phyloP scores from a whole-genome alignment of 2,888 invertebrate genomes.

The Drosophila picticornis region DNA sequence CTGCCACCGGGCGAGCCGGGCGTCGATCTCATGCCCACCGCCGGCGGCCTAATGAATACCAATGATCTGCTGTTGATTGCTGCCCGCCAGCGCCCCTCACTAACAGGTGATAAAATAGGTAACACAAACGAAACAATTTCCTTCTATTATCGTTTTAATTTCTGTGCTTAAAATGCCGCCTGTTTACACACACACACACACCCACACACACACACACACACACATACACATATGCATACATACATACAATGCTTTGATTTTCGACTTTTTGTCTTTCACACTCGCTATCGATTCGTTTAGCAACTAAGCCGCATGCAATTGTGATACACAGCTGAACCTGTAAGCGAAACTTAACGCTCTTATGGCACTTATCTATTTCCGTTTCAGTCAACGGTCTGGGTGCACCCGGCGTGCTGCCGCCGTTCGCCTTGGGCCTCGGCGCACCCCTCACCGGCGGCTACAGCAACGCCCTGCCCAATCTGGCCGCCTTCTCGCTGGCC shows the following conservation, averaged over 20 bases:
- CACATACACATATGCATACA: constrained; percentile 3
- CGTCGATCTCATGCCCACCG: constrained; percentile 87
- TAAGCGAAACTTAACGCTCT: background rate
- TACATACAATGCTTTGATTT: constrained; percentile 44
- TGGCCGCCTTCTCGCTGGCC: constrained; percentile 91
- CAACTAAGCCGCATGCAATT: constrained; percentile 56
- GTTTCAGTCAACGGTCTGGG: constrained; percentile 87
- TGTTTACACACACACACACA: constrained; percentile 22
- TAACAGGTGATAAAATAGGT: constrained; percentile 86
- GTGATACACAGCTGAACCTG: background rate
- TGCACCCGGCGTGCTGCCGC: constrained; percentile 94
- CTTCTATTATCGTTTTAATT: constrained; percentile 57
- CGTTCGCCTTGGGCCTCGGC: constrained; percentile 93
- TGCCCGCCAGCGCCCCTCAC: constrained; percentile 85
- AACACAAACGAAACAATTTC: constrained; percentile 82
- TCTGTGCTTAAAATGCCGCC: constrained; percentile 17
- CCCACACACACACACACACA: constrained; percentile 5
- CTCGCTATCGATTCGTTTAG: constrained; percentile 72
- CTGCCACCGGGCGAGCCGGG: constrained; percentile 96
- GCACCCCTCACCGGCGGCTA: constrained; percentile 92
- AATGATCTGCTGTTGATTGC: constrained; percentile 86
- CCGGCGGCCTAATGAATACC: constrained; percentile 86
- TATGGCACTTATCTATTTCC: constrained; percentile 18
- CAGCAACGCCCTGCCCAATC: constrained; percentile 89
- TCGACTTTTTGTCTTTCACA: constrained; percentile 60